Evolutionary conservation across 37 sponge, comb jelly and placozoan species (phyloP).

Genomic region (Agelas oroides): DNA sequence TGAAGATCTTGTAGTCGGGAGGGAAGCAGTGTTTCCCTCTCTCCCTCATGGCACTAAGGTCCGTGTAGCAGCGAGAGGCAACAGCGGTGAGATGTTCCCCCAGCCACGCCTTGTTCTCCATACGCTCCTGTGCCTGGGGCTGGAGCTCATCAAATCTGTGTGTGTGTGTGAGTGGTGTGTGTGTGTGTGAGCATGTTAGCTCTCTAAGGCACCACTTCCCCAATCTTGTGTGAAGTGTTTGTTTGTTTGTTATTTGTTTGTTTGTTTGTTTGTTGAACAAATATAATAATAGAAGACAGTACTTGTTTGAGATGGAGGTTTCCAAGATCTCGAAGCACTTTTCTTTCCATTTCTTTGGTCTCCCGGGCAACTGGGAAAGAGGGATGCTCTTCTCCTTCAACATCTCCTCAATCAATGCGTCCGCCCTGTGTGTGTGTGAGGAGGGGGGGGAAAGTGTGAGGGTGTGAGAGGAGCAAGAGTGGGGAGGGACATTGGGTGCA

Average conservation of each 20-base stretch:
- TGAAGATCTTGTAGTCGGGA: conserved; percentile 73
- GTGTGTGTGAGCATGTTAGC: too few relatives aligned
- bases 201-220: too few relatives aligned
- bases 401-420: conserved; percentile 34
- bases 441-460: too few relatives aligned
- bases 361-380: conserved; percentile 58
- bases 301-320: conserved; percentile 75
- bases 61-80: conserved; percentile 38
- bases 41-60: conserved; percentile 56
- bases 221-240: too few relatives aligned
- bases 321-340: conserved; percentile 81
- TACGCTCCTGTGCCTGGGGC: conserved; percentile 10
- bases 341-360: conserved; percentile 82
- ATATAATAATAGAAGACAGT: too few relatives aligned
- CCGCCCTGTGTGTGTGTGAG: conserved; percentile 23
- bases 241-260: too few relatives aligned
- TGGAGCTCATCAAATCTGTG: conserved; percentile 47
- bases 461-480: neutral
- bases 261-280: too few relatives aligned
- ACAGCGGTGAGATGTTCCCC: conserved; percentile 45
- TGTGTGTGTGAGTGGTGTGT: neutral
- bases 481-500: neutral
- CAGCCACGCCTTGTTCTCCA: conserved; percentile 64
- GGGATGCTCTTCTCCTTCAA: conserved; percentile 45
- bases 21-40: conserved; percentile 50